Evolutionary conservation across 2,113 vertebrate species (phyloP).

Genomic region (Podarcis cretensis): DNA sequence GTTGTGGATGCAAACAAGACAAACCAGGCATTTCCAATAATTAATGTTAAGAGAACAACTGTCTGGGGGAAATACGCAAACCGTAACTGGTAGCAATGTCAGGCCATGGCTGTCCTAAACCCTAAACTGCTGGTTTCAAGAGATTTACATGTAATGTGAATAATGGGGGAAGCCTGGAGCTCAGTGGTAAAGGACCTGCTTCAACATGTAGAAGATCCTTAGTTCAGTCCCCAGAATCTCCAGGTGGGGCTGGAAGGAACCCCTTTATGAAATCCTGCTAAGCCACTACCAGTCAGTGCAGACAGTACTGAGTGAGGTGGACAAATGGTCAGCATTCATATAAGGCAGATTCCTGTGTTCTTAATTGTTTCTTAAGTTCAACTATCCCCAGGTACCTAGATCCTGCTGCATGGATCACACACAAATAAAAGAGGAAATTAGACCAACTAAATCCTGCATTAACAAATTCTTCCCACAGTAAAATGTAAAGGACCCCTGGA

Average conservation of each 20-base stretch:
- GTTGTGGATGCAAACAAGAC: constrained; percentile 17
- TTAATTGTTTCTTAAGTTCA: neutral
- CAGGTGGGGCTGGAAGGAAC: no score
- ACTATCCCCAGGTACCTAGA: neutral
- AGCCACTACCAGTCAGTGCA: no score
- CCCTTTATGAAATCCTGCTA: no score
- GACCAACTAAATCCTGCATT: neutral
- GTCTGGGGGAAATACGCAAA: neutral
- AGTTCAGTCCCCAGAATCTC: no score
- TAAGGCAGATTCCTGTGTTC: no score
- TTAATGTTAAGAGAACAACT: neutral
- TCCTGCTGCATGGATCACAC: neutral
- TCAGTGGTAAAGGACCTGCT: neutral
- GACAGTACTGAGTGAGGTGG: no score
- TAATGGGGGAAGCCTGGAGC: neutral
- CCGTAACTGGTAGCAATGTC: neutral
- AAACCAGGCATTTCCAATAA: neutral
- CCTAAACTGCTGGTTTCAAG: neutral
- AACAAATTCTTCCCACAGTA: neutral
- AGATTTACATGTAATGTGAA: neutral
- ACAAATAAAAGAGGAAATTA: neutral
- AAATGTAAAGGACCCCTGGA: no score
- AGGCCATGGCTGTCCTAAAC: neutral
- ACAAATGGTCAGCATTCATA: no score
- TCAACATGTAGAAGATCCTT: neutral